A percentile compares a stretch with the other conserved stretches of the same genome.
These are phyloP conservation scores for Typhlichthys subterraneus DNA, from an alignment of 2,797 vertebrate genomes.

Conservation along the genomic window DNA sequence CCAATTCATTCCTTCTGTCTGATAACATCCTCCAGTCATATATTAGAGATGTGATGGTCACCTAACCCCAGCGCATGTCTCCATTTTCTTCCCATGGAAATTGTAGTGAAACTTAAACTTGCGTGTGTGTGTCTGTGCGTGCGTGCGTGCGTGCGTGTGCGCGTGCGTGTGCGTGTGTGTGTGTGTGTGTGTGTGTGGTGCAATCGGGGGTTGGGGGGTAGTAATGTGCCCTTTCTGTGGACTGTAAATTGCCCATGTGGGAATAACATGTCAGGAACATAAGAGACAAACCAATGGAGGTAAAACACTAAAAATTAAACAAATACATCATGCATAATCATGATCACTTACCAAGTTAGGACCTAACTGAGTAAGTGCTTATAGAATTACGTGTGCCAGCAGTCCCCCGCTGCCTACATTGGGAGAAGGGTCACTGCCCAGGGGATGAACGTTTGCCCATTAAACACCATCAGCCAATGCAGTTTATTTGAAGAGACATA, in stretches of 20 bases:
- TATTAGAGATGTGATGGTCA: conserved; percentile 10
- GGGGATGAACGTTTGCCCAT: conserved; percentile 64
- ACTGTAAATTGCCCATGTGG: no score
- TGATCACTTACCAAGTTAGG: conserved; percentile 39
- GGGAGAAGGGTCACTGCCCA: conserved; percentile 57
- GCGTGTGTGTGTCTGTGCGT: conserved; percentile 12
- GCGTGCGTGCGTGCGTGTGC: conserved; percentile 10
- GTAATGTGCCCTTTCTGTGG: conserved; percentile 12
- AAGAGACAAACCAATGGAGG: no score
- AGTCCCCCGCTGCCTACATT: conserved; percentile 32
- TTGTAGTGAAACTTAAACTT: conserved; percentile 19
- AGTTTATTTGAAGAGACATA: conserved; percentile 73
- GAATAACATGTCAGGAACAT: no score
- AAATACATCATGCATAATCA: no score
- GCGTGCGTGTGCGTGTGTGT: background rate
- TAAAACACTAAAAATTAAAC: no score
- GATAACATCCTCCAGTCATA: conserved; percentile 43
- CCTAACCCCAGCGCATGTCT: conserved; percentile 30
- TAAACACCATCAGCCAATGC: conserved; percentile 71
- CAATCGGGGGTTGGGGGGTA: conserved; percentile 1
- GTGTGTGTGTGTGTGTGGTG: conserved; percentile 4
- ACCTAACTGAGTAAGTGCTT: conserved; percentile 51
- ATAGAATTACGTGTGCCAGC: conserved; percentile 59
- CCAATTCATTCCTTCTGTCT: conserved; percentile 41
- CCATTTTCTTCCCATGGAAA: conserved; percentile 36